Percentiles rank a stretch among this genome's conserved stretches.
Conservation (phyloP, 2,888 invertebrate species). For the Zeuzera pyrina region DNA sequence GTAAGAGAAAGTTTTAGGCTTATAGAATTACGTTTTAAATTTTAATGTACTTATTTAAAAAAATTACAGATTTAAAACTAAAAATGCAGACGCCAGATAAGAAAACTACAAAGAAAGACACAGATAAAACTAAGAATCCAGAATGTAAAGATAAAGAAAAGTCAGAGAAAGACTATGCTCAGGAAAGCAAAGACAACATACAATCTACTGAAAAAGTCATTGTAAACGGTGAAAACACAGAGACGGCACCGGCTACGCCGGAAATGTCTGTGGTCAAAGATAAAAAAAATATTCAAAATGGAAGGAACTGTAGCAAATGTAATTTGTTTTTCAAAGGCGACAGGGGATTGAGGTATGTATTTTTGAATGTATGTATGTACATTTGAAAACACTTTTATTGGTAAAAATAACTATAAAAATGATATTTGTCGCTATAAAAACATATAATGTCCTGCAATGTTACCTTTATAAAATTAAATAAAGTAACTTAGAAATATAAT, state of each 20-base stretch:
- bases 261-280: constrained; percentile 7
- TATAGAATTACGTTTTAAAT: too few species aligned
- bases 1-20: too few species aligned
- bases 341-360: constrained; percentile 43
- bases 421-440: too few species aligned
- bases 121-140: background rate
- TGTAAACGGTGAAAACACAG: constrained; percentile 12
- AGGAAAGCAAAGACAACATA: background rate
- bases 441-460: too few species aligned
- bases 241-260: constrained; percentile 9
- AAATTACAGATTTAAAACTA: constrained; percentile 41
- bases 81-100: constrained; percentile 34
- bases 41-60: too few species aligned
- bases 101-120: constrained; percentile 18
- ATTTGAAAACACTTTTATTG: constrained; percentile 1
- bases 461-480: too few species aligned
- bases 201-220: constrained; percentile 8
- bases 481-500: too few species aligned
- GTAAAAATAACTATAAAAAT: too few species aligned
- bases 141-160: background rate
- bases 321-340: constrained; percentile 46
- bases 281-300: constrained; percentile 15
- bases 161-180: constrained; percentile 9
- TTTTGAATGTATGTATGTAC: background rate
- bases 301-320: constrained; percentile 39